Evolutionary conservation across 2,888 invertebrate species (phyloP), one percentile per base, ranked within the genome.

Genomic region (Cecidostiba fungosa): DNA sequence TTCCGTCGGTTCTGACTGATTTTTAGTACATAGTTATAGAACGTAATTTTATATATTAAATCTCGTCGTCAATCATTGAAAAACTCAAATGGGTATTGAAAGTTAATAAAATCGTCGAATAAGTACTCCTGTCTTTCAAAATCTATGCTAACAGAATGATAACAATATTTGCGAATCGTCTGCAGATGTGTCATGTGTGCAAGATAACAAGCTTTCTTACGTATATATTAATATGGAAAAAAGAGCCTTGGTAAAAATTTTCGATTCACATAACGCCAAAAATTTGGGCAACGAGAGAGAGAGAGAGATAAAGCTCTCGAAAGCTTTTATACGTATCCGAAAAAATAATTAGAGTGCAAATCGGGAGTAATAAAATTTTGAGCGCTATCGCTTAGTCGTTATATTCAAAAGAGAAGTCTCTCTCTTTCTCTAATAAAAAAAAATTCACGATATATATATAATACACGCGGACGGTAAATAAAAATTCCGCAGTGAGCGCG

Each of bases 271-370:
- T 19, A 50, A 19, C 23, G 5, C 0, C 29, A 26, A 62, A n/a
- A 62, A 62, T 32, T 78, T 26, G 19, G 50, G 29, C 69, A 23
- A 77, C 36, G 26, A n/a, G 29, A 79, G 54, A 47, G 10, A 16
- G 8, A 19, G 10, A 39, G 29, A 74, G 62, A 73, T 47, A 73
- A 73, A 26, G 8, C 72, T 19, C 77, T 10, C 32, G 3, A 62
- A 76, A 47, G 50, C 76, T 76, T 82, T 82, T 77, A 32, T 66
- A 36, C 39, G 26, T 79, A 73, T 72, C 23, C 43, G 26, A 73
- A 29, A n/a, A 73, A 84, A 86, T 86, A 86, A 86, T 86, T 84
- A 84, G 86, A 84, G 78, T 85, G 85, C 76, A 82, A 85, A 87
- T 85, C 79, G 82, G 8, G 66, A 77, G 82, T 62, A 85, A 87